Evolutionary conservation across 2,797 vertebrate species (phyloP), one percentile per base, ranked within the genome.

Genomic region (Paratrypauchen microcephalus): DNA sequence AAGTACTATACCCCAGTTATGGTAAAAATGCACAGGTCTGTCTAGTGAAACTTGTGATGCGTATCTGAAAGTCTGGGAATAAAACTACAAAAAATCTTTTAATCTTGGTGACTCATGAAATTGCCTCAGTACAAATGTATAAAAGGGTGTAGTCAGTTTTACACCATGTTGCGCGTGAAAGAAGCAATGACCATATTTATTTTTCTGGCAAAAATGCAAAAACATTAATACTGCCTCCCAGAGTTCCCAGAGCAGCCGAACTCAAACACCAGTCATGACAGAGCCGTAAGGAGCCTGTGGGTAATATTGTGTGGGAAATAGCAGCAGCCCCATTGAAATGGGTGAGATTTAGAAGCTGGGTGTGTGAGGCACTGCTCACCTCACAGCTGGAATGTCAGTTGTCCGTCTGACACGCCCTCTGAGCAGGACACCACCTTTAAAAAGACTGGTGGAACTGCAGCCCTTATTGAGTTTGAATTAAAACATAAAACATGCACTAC

Each of bases 321-420:
- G 81, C 78, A 67, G 86, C 71, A 79, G 55, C 11, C 56, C 69
- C 3, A 79, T 78, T 89, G 87, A 90, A 75, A 79, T 83, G 70
- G 63, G 75, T 80, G 82, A 90, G 86, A 89, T 86, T 86, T 88
- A 89, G 75, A 77, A 81, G 81, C 79, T 82, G 89, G 87, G 91
- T 81, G 92, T 92, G 90, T 87, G 84, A 85, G 73, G 85, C 85
- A 88, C 89, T 91, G 91, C 88, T 94, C 92, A 93, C 87, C 88
- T 91, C 88, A 87, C 92, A 93, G 92, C 87, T 91, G 90, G 90
- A 90, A 92, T 90, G 89, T 92, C 91, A 91, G 90, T 92, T 94
- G 92, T 92, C 88, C 89, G 66, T 86, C 52, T 84, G 90, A 90
- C 91, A 91, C 92, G 83, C 92, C 91, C 91, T 85, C 73, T 0